These are phyloP conservation scores for Aquatica leii DNA, from an alignment of 2,888 invertebrate genomes.

Conservation along the genomic window DNA sequence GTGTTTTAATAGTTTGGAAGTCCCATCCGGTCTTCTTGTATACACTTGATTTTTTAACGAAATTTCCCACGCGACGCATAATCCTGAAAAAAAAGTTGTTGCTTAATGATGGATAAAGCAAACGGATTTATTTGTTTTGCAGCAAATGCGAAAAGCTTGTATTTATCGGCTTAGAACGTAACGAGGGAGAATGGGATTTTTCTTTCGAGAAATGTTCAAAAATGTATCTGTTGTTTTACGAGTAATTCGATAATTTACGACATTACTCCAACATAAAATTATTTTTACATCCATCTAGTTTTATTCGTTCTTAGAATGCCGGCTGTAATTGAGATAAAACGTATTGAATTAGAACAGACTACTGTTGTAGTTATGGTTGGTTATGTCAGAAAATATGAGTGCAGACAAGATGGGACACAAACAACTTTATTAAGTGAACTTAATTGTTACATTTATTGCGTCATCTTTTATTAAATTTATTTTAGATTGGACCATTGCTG, in stretches of 20 bases:
- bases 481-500: no score
- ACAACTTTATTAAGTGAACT: conserved; percentile 3
- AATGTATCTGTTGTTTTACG: background rate
- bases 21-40: conserved; percentile 26
- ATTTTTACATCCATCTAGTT: background rate
- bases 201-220: background rate
- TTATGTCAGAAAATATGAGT: no score
- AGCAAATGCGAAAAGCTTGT: no score
- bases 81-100: no score
- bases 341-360: conserved; percentile 1
- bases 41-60: background rate
- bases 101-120: no score
- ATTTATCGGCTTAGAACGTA: no score
- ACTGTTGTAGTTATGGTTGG: no score
- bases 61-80: background rate
- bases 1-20: conserved; percentile 25
- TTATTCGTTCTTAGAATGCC: background rate
- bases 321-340: conserved; percentile 1
- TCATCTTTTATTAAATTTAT: background rate
- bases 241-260: background rate
- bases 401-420: background rate
- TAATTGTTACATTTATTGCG: background rate
- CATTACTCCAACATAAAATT: background rate
- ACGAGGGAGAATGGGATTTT: no score
- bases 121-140: no score